phyloP scores from a whole-genome alignment of 2,797 vertebrate genomes.

The Hypotaenidia okinawae region DNA sequence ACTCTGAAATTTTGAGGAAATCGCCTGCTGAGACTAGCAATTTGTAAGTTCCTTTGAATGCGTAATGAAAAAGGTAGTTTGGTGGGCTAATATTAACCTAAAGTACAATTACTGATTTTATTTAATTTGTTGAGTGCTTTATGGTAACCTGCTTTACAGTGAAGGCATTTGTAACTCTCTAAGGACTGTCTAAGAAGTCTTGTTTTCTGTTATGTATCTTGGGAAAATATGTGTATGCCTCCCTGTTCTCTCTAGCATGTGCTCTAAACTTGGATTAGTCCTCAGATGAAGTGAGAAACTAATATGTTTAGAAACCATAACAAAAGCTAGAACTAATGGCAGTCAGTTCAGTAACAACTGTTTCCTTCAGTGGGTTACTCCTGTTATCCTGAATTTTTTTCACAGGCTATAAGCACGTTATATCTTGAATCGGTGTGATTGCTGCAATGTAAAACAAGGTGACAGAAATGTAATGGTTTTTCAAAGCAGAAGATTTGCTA shows the following conservation, averaged over 20 bases:
- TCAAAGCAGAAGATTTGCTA: background rate
- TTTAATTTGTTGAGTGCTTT: background rate
- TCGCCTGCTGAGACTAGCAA: background rate
- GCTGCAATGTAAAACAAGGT: background rate
- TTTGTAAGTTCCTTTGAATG: background rate
- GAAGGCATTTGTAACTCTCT: background rate
- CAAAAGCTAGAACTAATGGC: background rate
- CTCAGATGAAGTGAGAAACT: background rate
- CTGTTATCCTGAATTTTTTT: background rate
- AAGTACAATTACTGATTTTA: background rate
- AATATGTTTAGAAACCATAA: background rate
- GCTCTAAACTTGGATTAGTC: background rate
- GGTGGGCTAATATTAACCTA: background rate
- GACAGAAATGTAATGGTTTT: background rate
- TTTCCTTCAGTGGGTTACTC: background rate
- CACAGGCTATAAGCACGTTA: background rate
- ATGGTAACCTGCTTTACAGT: background rate
- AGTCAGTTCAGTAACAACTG: background rate
- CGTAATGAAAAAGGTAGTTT: background rate
- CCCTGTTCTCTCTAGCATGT: background rate
- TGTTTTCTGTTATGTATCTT: background rate
- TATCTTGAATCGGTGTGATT: background rate
- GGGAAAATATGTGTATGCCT: background rate
- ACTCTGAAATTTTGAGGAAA: background rate
- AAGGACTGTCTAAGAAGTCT: background rate